Conservation (phyloP, 2,888 invertebrate species). For the Conomelus anceps region DNA sequence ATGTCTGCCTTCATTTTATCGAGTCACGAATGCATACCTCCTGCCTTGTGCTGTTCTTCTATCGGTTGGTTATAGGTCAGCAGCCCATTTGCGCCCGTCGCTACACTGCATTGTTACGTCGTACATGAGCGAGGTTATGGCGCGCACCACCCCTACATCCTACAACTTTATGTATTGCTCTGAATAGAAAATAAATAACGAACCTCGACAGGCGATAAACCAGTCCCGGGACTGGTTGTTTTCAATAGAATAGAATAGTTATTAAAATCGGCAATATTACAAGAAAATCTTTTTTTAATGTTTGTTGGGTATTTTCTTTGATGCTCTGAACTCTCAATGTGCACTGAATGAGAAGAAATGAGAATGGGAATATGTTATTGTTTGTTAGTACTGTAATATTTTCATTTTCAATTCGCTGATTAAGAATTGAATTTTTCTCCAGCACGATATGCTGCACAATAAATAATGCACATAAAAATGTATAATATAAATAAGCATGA, state of each 20-base stretch:
- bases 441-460: too few relatives aligned
- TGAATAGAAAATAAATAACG: neutral
- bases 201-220: neutral
- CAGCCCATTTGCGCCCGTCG: neutral
- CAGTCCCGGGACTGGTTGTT: too few relatives aligned
- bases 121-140: neutral
- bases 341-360: too few relatives aligned
- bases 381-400: too few relatives aligned
- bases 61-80: neutral
- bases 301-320: too few relatives aligned
- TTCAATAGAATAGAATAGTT: neutral
- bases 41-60: neutral
- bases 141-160: neutral
- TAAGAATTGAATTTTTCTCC: too few relatives aligned
- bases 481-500: too few relatives aligned
- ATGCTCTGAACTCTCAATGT: too few relatives aligned
- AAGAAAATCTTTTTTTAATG: too few relatives aligned
- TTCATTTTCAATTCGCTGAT: too few relatives aligned
- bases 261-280: neutral
- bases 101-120: neutral
- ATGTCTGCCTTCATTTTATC: neutral
- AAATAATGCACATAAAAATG: too few relatives aligned
- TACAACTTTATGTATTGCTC: neutral
- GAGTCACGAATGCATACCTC: neutral
- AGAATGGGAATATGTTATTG: too few relatives aligned